Base-by-base conservation (phyloP, 2,888 invertebrate genomes). In the Andricus quercusramuli region DNA sequence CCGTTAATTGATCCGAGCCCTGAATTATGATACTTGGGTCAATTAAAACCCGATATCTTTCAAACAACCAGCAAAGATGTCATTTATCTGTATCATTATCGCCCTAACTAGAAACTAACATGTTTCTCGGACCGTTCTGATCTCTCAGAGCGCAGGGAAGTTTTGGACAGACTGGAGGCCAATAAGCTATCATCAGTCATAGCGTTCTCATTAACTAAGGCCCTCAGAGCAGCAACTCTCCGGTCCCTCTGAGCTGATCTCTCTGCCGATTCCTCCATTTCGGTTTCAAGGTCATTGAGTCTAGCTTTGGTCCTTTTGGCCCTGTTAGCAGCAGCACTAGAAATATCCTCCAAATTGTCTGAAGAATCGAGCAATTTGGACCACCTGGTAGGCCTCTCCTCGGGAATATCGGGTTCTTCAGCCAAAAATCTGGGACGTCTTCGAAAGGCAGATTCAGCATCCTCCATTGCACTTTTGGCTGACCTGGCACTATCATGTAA, bases 211-310 rank as follows among this genome's bases (percentile, higher is more conserved):
- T 95, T 96, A 25, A 96, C 95, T 41, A 97, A 91, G 1, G 96
- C 95, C 78, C 95, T 94, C 47, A 97, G 94, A 78, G 96, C 95
- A 0, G 96, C 96, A 2, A 95, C 95, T 68, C 96, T 95, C 82
- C 95, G 95, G 89, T 97, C 96, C 84, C 96, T 94, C 29, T 95
- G 95, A 0, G 95, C 95, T 87, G 95, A 95, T 88, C 95, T 94
- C 88, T 96, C 96, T 25, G 94, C 95, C 81, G 96, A 93, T 85
- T 95, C 96, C 65, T 95, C 94, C 95, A 96, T 96, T 92, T 97
- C 97, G 77, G 95, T 95, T 89, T 97, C 96, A 66, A 97, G 93
- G 88, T 96, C 96, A 59, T 94, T 94, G 25, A 97, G 93, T 74
- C 96, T 94, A 15, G 96, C 96, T 84, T 95, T 94, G 2, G 95